Evolutionary conservation across 2,797 vertebrate genomes (phyloP), one percentile per base, ranked within the genome.

Genomic region (Trachops cirrhosus): DNA sequence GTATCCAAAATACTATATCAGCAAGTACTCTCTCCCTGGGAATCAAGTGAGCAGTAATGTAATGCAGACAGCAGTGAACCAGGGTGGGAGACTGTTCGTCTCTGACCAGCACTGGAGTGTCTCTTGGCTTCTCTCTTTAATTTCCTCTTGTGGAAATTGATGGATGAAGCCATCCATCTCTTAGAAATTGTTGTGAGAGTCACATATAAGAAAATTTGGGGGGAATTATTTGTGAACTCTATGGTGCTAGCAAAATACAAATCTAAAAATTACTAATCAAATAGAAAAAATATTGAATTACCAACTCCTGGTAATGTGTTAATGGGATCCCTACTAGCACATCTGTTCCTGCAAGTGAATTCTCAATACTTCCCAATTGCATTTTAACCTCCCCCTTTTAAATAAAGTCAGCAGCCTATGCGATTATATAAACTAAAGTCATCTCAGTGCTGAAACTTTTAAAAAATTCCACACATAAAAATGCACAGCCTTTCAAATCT

Each of bases 401-500:
- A 89, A 79, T 78, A 88, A 92, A 97, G 82, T 87, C 62, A 93
- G 70, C 37, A 91, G 44, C 5, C 37, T 89, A 21, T n/a, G 19
- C 21, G 57, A 39, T 68, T 85, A 93, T 54, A 57, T 34, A 95
- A 95, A 83, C 50, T 71, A 90, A 93, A 96, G 59, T 89, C 84
- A 93, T 70, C 93, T 62, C 86, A 84, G 34, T 82, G 52, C 18
- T 93, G 86, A 93, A 89, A 89, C 95, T 93, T 94, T 90, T 94
- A 83, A 70, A 92, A 94, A 98, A 97, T 46, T 97, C 75, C 87
- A 86, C 82, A 96, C 74, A 90, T 92, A 96, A 95, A 97, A 8
- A 91, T 89, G 95, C 94, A 97, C 52, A 97, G 91, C 26, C 95
- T 98, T 97, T 96, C 91, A 98, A 97, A 97, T 92, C 57, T 98